These are phyloP conservation scores for Schrankia costaestrigalis DNA, from an alignment of 2,888 invertebrate genomes.

Conservation along the genomic window DNA sequence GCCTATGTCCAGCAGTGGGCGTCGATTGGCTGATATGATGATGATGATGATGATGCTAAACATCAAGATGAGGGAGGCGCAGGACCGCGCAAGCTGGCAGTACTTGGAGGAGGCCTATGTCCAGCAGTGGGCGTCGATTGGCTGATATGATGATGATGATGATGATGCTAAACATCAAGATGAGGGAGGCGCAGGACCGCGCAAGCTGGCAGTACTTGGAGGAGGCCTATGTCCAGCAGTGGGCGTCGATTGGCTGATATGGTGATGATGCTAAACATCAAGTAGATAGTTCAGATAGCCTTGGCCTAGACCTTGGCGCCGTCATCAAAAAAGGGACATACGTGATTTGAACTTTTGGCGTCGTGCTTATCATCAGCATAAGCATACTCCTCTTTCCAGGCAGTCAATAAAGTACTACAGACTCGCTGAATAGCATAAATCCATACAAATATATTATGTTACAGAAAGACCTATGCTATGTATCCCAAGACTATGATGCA, in stretches of 20 bases:
- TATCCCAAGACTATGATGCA: conserved; percentile 44
- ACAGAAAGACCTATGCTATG: conserved; percentile 54
- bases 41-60: not conserved
- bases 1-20: not conserved
- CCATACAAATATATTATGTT: not conserved
- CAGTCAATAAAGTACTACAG: too few relatives aligned
- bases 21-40: not conserved
- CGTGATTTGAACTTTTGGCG: too few relatives aligned
- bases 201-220: not conserved
- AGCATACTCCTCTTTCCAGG: too few relatives aligned
- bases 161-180: not conserved
- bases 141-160: not conserved
- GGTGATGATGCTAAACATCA: too few relatives aligned
- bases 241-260: too few relatives aligned
- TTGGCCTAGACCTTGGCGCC: too few relatives aligned
- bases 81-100: not conserved
- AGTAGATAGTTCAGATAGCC: too few relatives aligned
- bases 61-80: not conserved
- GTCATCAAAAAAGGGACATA: too few relatives aligned
- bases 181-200: not conserved
- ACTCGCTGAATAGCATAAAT: not conserved
- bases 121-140: not conserved
- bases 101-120: not conserved
- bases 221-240: not conserved
- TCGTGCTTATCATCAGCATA: too few relatives aligned